These are phyloP conservation scores for Sarcophaga variegata DNA, from an alignment of 2,888 invertebrate genomes.

Conservation along the genomic window DNA sequence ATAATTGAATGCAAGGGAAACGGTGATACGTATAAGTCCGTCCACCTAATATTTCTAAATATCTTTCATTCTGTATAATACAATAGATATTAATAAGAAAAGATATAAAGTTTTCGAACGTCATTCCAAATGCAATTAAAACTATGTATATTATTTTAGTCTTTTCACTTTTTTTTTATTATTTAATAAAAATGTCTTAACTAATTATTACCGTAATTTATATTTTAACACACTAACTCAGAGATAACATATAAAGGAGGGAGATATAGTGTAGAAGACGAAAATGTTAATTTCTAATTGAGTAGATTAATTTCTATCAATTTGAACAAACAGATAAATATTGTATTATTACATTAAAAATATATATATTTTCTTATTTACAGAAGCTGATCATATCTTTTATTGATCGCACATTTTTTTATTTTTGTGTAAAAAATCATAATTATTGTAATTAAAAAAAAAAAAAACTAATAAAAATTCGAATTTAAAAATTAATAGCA, in stretches of 20 bases:
- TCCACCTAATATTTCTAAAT: too few species aligned
- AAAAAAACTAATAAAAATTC: slow-evolving; percentile 54
- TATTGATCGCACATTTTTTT: slow-evolving; percentile 43
- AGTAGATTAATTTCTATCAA: slow-evolving; percentile 36
- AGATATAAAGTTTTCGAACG: too few species aligned
- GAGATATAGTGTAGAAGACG: slow-evolving; percentile 46
- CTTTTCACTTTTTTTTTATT: slow-evolving; percentile 34
- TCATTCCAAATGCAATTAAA: not conserved
- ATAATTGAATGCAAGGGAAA: too few species aligned
- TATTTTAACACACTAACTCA: slow-evolving; percentile 56
- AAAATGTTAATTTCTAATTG: slow-evolving; percentile 54
- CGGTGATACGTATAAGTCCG: too few species aligned
- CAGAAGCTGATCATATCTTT: slow-evolving; percentile 46
- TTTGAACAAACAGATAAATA: slow-evolving; percentile 37
- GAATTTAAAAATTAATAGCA: slow-evolving; percentile 48
- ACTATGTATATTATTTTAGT: not conserved
- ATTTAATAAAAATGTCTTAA: slow-evolving; percentile 61
- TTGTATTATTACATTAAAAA: slow-evolving; percentile 45
- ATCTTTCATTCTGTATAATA: too few species aligned
- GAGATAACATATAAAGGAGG: slow-evolving; percentile 52
- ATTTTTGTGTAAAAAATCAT: slow-evolving; percentile 44
- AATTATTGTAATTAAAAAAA: slow-evolving; percentile 44
- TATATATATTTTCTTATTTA: slow-evolving; percentile 72
- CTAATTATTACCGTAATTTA: slow-evolving; percentile 56
- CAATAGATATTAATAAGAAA: too few species aligned